Conservation (phyloP, 2,888 invertebrate genomes). For the Torymus texanus region DNA sequence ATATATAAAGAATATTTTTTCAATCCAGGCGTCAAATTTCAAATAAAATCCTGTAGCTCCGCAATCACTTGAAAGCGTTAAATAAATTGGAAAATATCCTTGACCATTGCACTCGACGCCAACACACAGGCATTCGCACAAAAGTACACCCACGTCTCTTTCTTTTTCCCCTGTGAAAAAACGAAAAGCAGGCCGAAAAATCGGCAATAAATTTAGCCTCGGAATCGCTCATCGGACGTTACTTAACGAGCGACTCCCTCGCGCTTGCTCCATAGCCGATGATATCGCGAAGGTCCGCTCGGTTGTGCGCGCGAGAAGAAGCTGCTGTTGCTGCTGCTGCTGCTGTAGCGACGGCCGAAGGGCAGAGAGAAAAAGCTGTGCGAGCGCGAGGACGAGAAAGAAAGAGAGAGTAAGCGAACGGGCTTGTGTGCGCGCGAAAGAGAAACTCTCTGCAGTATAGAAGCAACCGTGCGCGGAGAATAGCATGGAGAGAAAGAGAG, state of each 20-base stretch:
- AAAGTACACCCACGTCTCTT: too few species aligned
- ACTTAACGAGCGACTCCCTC: constrained; percentile 36
- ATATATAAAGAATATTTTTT: too few species aligned
- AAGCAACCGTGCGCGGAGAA: constrained; percentile 49
- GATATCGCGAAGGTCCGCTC: constrained; percentile 25
- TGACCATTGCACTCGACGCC: too few species aligned
- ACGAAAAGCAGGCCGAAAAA: constrained; percentile 26
- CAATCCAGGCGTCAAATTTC: too few species aligned
- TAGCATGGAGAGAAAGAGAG: background rate
- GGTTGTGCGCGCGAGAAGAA: background rate
- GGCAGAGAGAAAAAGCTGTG: background rate
- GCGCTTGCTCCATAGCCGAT: background rate
- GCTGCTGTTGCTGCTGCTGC: background rate
- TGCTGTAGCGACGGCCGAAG: background rate
- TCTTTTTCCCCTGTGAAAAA: too few species aligned
- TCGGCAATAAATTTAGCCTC: constrained; percentile 39
- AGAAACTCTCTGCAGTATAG: constrained; percentile 28
- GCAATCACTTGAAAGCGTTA: too few species aligned
- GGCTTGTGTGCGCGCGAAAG: constrained; percentile 31
- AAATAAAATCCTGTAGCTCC: too few species aligned
- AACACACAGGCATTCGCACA: too few species aligned
- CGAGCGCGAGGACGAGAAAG: background rate
- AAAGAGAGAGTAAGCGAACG: background rate
- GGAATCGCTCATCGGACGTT: constrained; percentile 42
- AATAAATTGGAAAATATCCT: too few species aligned